Base-by-base conservation (phyloP, 2,888 invertebrate genomes). In the Drosophila histrio region DNA sequence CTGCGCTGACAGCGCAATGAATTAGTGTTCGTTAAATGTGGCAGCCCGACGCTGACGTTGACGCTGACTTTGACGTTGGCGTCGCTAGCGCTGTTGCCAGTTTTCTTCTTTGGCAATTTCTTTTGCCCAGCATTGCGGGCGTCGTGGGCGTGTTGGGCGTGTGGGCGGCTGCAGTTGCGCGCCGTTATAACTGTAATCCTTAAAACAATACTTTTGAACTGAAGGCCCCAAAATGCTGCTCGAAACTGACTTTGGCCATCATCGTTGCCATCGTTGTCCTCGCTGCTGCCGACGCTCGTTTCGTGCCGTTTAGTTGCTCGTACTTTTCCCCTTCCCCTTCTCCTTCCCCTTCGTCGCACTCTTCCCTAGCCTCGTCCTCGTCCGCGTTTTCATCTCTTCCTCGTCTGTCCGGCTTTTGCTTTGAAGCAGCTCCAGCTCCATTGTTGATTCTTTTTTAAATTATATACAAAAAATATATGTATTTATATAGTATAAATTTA, bases 1-100 rank as follows among this genome's bases (percentile, higher is more conserved):
- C 22, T 46, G 62, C 62, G 67, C 80, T 87, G 72, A 32, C 72
- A 73, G 69, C 89, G 89, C 88, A 89, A 89, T 89, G 89, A 89
- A 88, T 89, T 90, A 90, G 78, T 77, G 66, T 67, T 70, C 72
- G 88, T 89, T 89, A 89, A 89, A 89, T 82, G 81, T 75, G 77
- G 70, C 81, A 84, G 67, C 70, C 52, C 28, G 67, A 11, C 59
- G 66, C 22, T 26, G 57, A 32, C 52, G 38, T 39, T 65, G 39
- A 17, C 52, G 63, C 36, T 17, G 52, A 6, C 56, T 58, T 7
- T 13, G 58, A 30, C 36, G 54, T 5, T 11, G 57, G 8, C 9
- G 47, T 8, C 7, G 36, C 15, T 21, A 30, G 82, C 82, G 73
- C 73, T 84, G 84, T 85, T 83, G 83, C 73, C 80, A 49, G 52